Evolutionary conservation across 2,888 invertebrate genomes (phyloP), one percentile per base, ranked within the genome.

Genomic region (Parnassius apollo): DNA sequence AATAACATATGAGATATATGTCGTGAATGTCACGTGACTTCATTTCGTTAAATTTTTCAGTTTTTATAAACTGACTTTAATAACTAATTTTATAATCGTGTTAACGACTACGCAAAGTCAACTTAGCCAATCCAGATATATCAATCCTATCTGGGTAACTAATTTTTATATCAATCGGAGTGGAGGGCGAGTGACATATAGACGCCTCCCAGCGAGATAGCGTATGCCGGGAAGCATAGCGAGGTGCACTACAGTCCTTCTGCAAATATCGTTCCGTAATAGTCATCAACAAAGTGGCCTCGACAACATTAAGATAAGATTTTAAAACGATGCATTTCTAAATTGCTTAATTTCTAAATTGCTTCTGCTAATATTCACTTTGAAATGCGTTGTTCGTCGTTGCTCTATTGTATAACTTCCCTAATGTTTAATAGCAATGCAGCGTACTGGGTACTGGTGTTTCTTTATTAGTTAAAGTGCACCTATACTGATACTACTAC

Each of bases 241-340:
- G 13, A 61, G 61, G 74, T 75, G 61, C 64, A 51, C 61, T 65
- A 57, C 62, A 65, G 65, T 65, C 64, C 65, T 67, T 64, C 67
- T 52, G 68, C 72, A 77, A 78, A 79, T 78, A 79, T 73, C 71
- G 72, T 74, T 74, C 73, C 70, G 74, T 80, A 80, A 80, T 76
- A 80, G 75, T 77, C 77, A 75, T 78, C 77, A 78, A 73, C 73
- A 70, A 70, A 77, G 73, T 75, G 66, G 69, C 69, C 68, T 68
- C 65, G 61, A 76, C 75, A 79, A 86, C 80, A 81, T 83, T 81
- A 77, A 65, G 65, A 77, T 72, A 71, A 69, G 68, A 74, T 76
- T 71, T 35, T 73, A 70, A 67, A 65, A 68, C 61, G 69, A 66
- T 64, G 67, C 65, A 67, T 65, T 65, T 58, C 65, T 57, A 66